Base-by-base conservation (phyloP, 2,797 vertebrate species). In the Phataginus tetradactyla region DNA sequence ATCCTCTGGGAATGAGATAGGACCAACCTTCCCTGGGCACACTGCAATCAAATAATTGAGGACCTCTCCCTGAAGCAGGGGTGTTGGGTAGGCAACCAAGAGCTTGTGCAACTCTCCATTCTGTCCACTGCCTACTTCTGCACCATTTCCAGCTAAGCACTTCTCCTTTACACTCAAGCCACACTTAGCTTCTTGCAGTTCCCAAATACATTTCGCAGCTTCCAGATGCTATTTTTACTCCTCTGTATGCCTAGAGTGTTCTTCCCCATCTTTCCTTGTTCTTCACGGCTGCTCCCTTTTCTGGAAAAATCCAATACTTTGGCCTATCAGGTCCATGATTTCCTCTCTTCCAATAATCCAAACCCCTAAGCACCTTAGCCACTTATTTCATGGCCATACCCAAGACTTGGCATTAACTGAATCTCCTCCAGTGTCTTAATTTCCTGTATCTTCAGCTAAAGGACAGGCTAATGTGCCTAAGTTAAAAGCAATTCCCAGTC, bases 361-460 rank as follows among this genome's bases (percentile, higher is more conserved):
- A 74, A 92, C 32, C 21, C 51, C 10, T 45, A 45, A 45, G 17
- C 12, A 51, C 0, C 9, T 77, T n/a, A 78, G 64, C n/a, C 27
- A 72, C 55, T 83, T 78, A 86, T 78, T 97, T 72, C 51, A 89
- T 57, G 85, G 39, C 17, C 42, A 87, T 7, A 85, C 39, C 18
- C 32, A 69, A 95, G 21, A 86, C 23, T 83, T 78, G 17, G 69
- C 57, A 78, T 78, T 64, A 71, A 80, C 78, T 72, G 29, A 13
- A 39, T 89, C 77, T 92, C 25, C 59, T 64, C 32, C 27, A 68
- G 37, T 86, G 37, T 78, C 14, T 94, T 61, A 64, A 78, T 55
- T 91, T 95, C 29, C 53, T 66, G 1, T 81, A 90, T 69, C 34
- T 91, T 88, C 45, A 92, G 45, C 13, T 79, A 20, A 84, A 95